Conservation (phyloP, 1,140 invertebrate species). For the Dreissena polymorpha region DNA sequence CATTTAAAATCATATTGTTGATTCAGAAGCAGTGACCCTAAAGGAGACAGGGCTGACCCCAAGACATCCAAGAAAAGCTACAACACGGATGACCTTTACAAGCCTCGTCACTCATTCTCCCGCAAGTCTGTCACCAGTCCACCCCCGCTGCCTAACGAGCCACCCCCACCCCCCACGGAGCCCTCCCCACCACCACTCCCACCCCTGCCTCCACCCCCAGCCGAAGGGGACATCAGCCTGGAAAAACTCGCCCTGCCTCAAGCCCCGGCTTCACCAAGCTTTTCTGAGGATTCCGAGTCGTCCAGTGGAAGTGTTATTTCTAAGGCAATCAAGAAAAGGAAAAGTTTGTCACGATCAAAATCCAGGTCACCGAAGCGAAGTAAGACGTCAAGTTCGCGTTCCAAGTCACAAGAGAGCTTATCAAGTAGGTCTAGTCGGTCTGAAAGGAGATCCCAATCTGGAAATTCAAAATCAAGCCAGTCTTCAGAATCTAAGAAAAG, state of each 20-base stretch:
- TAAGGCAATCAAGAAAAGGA: constrained; percentile 12
- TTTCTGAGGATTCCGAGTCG: neutral
- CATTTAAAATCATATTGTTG: neutral
- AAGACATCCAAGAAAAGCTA: constrained; percentile 36
- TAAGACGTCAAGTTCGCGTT: constrained; percentile 29
- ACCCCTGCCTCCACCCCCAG: constrained; percentile 31
- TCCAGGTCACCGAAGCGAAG: constrained; percentile 36
- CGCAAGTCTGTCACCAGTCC: constrained; percentile 30
- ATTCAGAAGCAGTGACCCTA: constrained; percentile 19
- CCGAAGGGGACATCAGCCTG: constrained; percentile 13
- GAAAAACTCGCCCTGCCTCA: constrained; percentile 24
- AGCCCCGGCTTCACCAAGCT: constrained; percentile 34
- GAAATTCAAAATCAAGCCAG: constrained; percentile 12
- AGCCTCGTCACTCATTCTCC: constrained; percentile 48
- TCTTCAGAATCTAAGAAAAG: constrained; percentile 38
- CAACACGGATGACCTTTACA: constrained; percentile 45
- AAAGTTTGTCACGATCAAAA: constrained; percentile 18
- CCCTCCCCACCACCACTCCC: constrained; percentile 23
- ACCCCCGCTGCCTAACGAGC: constrained; percentile 44
- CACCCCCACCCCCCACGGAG: constrained; percentile 31
- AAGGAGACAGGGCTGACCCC: constrained; percentile 10
- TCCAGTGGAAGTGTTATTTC: neutral
- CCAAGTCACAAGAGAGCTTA: neutral
- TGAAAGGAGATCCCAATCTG: neutral
- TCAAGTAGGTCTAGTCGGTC: constrained; percentile 15